A percentile compares a stretch with the other conserved stretches of the same genome.
Evolutionary conservation across 2,797 vertebrate species (phyloP).

Genomic region (Loris lydekkerianus): DNA sequence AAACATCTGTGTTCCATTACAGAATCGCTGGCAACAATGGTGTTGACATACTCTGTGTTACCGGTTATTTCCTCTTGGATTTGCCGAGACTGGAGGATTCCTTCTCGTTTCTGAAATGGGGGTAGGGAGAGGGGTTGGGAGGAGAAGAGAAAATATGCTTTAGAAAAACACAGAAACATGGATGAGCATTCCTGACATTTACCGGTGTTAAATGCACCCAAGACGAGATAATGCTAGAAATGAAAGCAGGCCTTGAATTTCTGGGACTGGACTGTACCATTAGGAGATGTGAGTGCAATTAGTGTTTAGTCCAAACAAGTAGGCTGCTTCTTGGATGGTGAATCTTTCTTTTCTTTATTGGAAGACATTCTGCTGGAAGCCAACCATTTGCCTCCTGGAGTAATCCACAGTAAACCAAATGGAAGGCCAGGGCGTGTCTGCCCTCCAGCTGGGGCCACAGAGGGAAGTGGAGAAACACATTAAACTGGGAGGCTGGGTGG

Average conservation of each 20-base stretch:
- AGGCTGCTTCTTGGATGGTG: slow-evolving; percentile 77
- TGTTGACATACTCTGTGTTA: slow-evolving; percentile 97
- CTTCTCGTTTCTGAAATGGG: slow-evolving; percentile 96
- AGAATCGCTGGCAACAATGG: slow-evolving; percentile 85
- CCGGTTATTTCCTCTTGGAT: slow-evolving; percentile 99
- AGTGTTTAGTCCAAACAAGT: slow-evolving; percentile 79
- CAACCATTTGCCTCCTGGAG: slow-evolving; percentile 68
- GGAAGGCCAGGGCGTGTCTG: slow-evolving; percentile 74
- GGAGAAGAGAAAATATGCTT: slow-evolving; percentile 71
- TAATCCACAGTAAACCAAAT: slow-evolving; percentile 73
- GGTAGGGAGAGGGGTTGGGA: slow-evolving; percentile 58
- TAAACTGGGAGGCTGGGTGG: neutral
- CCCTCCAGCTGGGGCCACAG: slow-evolving; percentile 73
- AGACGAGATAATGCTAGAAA: slow-evolving; percentile 52
- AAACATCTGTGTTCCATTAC: slow-evolving; percentile 89
- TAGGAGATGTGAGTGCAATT: slow-evolving; percentile 65
- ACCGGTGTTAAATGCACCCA: slow-evolving; percentile 63
- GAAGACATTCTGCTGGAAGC: slow-evolving; percentile 79
- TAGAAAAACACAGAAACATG: slow-evolving; percentile 71
- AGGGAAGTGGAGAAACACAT: slow-evolving; percentile 48
- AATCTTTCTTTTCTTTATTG: slow-evolving; percentile 79
- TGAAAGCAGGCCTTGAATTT: neutral
- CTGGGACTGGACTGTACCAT: slow-evolving; percentile 56
- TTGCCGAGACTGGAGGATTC: slow-evolving; percentile 98
- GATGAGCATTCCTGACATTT: slow-evolving; percentile 69